Evolutionary conservation across 2,888 invertebrate species (phyloP).

Genomic region (Agrypnus murinus): DNA sequence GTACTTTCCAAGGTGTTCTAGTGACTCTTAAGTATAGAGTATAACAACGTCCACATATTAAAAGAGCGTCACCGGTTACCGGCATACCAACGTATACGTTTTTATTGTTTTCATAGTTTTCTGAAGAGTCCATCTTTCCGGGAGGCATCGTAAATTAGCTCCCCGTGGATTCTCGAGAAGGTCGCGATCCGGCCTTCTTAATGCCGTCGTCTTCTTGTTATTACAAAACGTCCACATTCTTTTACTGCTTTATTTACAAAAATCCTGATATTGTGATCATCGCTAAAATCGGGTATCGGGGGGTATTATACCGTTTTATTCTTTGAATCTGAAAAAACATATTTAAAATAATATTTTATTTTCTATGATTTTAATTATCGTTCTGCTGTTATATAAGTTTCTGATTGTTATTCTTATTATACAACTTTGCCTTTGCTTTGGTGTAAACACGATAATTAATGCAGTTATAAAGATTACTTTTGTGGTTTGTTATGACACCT

Average conservation of each 20-base stretch:
- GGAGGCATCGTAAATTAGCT: constrained; percentile 36
- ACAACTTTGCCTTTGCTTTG: constrained; percentile 16
- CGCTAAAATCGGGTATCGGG: constrained; percentile 22
- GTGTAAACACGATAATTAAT: constrained; percentile 12
- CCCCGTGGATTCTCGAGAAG: constrained; percentile 45
- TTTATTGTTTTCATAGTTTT: constrained; percentile 15
- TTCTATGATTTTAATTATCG: background rate
- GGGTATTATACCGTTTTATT: constrained; percentile 15
- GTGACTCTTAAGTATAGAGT: background rate
- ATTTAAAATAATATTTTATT: constrained; percentile 8
- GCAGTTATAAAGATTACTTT: constrained; percentile 16
- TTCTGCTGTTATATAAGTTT: constrained; percentile 5
- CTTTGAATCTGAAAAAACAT: constrained; percentile 2
- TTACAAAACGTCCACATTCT: constrained; percentile 1
- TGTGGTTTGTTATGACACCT: background rate
- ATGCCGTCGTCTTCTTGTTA: constrained; percentile 1
- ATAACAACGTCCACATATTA: constrained; percentile 22
- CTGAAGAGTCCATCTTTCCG: constrained; percentile 15
- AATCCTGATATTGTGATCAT: constrained; percentile 4
- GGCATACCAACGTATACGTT: constrained; percentile 5
- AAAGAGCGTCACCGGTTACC: background rate
- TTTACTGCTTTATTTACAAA: constrained; percentile 8
- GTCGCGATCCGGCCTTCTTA: constrained; percentile 42
- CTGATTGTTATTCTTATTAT: constrained; percentile 1
- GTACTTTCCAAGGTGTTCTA: background rate